Evolutionary conservation across 2,888 invertebrate species (phyloP).

Genomic region (Xestobium rufovillosum): DNA sequence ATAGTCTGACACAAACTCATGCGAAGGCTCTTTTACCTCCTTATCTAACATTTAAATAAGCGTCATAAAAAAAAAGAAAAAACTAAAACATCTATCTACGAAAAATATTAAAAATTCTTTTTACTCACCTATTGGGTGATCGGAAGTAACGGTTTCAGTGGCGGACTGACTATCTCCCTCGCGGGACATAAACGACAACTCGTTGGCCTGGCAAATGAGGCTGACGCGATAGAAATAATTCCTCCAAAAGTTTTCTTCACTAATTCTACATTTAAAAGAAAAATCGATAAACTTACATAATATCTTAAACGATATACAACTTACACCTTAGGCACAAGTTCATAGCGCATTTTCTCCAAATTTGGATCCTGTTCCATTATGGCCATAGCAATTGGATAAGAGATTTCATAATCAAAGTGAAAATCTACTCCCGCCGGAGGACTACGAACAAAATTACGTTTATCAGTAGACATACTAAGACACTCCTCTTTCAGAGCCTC

Average conservation of each 20-base stretch:
- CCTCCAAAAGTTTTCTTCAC: slow-evolving; percentile 98
- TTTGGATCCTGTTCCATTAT: slow-evolving; percentile 93
- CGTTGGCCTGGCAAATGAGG: slow-evolving; percentile 94
- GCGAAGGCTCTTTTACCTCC: slow-evolving; percentile 37
- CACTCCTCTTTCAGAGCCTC: slow-evolving; percentile 92
- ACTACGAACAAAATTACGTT: slow-evolving; percentile 93
- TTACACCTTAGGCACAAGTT: slow-evolving; percentile 98
- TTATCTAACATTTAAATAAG: slow-evolving; percentile 22
- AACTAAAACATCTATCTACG: slow-evolving; percentile 19
- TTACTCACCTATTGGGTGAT: slow-evolving; percentile 38
- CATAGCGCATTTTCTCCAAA: slow-evolving; percentile 97
- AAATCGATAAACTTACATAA: neutral
- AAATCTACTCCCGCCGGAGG: slow-evolving; percentile 95
- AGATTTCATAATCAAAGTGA: slow-evolving; percentile 87
- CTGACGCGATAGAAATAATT: slow-evolving; percentile 99
- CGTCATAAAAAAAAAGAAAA: slow-evolving; percentile 28
- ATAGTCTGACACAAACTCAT: slow-evolving; percentile 73
- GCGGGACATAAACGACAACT: slow-evolving; percentile 47
- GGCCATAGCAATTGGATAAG: slow-evolving; percentile 88
- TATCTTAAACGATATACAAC: slow-evolving; percentile 40
- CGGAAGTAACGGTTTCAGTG: slow-evolving; percentile 35
- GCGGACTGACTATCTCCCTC: slow-evolving; percentile 39
- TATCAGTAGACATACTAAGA: slow-evolving; percentile 87
- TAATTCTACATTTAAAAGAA: slow-evolving; percentile 57
- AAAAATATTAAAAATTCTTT: slow-evolving; percentile 16